Percentiles rank a stretch among this genome's conserved stretches.
Evolutionary conservation across 2,888 invertebrate species (phyloP).

Genomic region (Dyspetes luteomarginatus): DNA sequence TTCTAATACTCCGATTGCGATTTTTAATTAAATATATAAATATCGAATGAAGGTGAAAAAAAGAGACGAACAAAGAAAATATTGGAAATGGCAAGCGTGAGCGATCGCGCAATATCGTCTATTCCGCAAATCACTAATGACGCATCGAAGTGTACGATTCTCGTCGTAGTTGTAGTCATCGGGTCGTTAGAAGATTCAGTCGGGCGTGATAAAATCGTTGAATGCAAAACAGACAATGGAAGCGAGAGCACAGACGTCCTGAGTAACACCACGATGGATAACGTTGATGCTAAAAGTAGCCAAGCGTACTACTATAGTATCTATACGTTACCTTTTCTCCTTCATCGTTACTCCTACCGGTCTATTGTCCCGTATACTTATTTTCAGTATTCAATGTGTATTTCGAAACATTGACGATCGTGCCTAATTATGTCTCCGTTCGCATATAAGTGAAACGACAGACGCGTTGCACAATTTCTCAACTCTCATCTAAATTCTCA

Average conservation of each 20-base stretch:
- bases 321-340: constrained; percentile 13
- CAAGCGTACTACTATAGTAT: constrained; percentile 48
- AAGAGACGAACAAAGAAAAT: constrained; percentile 13
- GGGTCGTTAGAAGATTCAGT: constrained; percentile 78
- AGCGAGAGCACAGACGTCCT: constrained; percentile 53
- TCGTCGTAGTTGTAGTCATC: constrained; percentile 66
- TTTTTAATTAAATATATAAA: too few species aligned
- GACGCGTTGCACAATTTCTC: background rate
- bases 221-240: constrained; percentile 78
- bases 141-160: constrained; percentile 60
- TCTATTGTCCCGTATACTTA: background rate
- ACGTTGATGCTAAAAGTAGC: constrained; percentile 57
- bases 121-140: constrained; percentile 77
- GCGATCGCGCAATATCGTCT: constrained; percentile 61
- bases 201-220: constrained; percentile 79
- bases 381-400: constrained; percentile 37
- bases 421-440: constrained; percentile 69
- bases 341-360: constrained; percentile 15
- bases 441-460: constrained; percentile 13
- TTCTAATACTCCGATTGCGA: too few species aligned
- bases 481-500: constrained; percentile 4
- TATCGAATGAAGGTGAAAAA: background rate
- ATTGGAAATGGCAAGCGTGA: constrained; percentile 18
- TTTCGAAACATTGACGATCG: constrained; percentile 69
- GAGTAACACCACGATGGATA: constrained; percentile 38